Percentiles rank a stretch among this genome's conserved stretches.
These are phyloP conservation scores for Agrochola litura DNA, from an alignment of 2,888 invertebrate species.

Conservation along the genomic window DNA sequence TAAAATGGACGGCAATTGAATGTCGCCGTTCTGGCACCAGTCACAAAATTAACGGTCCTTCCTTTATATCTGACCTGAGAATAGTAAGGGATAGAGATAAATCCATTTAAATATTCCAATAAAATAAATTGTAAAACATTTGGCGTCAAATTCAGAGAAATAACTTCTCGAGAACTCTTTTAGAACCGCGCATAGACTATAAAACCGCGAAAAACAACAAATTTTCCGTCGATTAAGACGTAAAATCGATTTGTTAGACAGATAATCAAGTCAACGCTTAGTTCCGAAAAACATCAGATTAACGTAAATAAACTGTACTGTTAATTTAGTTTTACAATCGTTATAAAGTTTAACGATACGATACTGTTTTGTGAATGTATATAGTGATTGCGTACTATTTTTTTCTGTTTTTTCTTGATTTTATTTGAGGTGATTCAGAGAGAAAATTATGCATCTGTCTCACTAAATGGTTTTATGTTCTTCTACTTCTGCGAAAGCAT, in stretches of 20 bases:
- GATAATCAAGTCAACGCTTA: slow-evolving; percentile 75
- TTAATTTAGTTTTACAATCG: slow-evolving; percentile 73
- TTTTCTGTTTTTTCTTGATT: slow-evolving; percentile 36
- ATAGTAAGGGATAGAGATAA: slow-evolving; percentile 20
- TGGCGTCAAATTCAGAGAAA: slow-evolving; percentile 12
- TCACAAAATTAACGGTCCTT: slow-evolving; percentile 39
- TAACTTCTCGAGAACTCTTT: slow-evolving; percentile 25
- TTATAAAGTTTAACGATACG: slow-evolving; percentile 65
- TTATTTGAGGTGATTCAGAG: slow-evolving; percentile 21
- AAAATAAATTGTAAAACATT: slow-evolving; percentile 21
- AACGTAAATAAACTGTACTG: slow-evolving; percentile 73
- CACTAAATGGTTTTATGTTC: slow-evolving; percentile 8
- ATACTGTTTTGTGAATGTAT: slow-evolving; percentile 54
- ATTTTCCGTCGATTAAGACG: slow-evolving; percentile 76
- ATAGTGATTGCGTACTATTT: slow-evolving; percentile 51
- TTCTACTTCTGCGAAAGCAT: slow-evolving; percentile 13
- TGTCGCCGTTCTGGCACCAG: slow-evolving; percentile 40
- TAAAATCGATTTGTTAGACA: slow-evolving; percentile 74
- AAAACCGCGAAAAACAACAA: slow-evolving; percentile 67
- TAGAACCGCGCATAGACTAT: slow-evolving; percentile 51
- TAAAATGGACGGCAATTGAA: slow-evolving; percentile 51
- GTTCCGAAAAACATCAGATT: slow-evolving; percentile 73
- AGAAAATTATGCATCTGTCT: slow-evolving; percentile 6
- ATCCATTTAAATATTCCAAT: slow-evolving; percentile 17
- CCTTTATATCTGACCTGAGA: slow-evolving; percentile 20